phyloP scores from a whole-genome alignment of 2,888 invertebrate genomes.

The Lasiommata megera region DNA sequence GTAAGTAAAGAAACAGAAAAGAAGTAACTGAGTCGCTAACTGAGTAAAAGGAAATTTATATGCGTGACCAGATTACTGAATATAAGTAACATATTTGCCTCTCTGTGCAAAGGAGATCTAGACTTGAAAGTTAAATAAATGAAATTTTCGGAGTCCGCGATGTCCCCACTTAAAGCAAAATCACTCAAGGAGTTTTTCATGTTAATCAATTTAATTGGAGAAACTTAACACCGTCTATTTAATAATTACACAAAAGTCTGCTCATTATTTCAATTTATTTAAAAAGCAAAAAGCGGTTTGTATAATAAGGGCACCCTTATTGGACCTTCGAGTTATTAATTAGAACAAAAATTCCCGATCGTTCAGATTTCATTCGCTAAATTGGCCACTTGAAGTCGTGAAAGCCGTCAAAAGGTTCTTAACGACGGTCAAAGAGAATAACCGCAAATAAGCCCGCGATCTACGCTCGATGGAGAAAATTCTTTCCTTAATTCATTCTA shows the following conservation, averaged over 20 bases:
- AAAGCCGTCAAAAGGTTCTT: constrained; percentile 77
- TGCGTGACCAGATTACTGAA: no score
- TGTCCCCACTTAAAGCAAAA: neutral
- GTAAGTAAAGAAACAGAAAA: no score
- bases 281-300: constrained; percentile 39
- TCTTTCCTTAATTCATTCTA: constrained; percentile 77
- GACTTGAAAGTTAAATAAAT: no score
- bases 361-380: constrained; percentile 76
- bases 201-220: constrained; percentile 9
- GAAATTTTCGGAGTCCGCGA: neutral
- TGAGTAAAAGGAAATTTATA: no score
- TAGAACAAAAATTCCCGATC: constrained; percentile 78
- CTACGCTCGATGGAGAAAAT: constrained; percentile 72
- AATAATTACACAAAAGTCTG: constrained; percentile 53
- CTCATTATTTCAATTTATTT: constrained; percentile 52
- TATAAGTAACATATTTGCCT: no score
- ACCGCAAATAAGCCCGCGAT: constrained; percentile 80
- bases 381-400: constrained; percentile 80
- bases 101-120: no score
- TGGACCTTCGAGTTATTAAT: constrained; percentile 71
- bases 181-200: neutral
- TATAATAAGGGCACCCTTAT: constrained; percentile 61
- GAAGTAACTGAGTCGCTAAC: no score
- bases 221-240: constrained; percentile 12
- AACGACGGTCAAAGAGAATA: constrained; percentile 82